Conservation (phyloP, 1,140 invertebrate species). For the Ips typographus region DNA sequence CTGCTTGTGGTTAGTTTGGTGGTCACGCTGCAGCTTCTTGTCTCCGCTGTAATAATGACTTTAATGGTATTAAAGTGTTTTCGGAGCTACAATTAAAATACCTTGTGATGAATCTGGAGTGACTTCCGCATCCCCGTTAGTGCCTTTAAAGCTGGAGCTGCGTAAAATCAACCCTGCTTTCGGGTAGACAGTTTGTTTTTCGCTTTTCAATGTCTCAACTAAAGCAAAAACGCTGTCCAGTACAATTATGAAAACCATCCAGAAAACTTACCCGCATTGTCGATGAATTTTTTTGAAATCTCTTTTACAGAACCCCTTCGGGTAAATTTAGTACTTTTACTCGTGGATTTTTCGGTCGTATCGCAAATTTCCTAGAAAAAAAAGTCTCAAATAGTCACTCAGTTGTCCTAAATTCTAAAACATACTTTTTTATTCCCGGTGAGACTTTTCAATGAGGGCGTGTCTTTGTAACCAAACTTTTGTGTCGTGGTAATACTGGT, state of each 20-base stretch:
- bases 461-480: conserved; percentile 55
- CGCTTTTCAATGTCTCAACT: conserved; percentile 57
- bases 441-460: conserved; percentile 43
- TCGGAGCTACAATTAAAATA: not conserved
- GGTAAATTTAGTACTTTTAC: conserved; percentile 55
- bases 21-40: conserved; percentile 5
- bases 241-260: not conserved
- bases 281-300: conserved; percentile 72
- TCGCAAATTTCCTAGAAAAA: conserved; percentile 36
- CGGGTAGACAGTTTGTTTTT: conserved; percentile 58
- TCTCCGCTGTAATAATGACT: not conserved
- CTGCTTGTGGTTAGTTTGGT: conserved; percentile 15
- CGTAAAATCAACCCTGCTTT: conserved; percentile 69
- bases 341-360: conserved; percentile 40
- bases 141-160: conserved; percentile 60
- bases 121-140: conserved; percentile 41
- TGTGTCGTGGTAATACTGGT: conserved; percentile 49
- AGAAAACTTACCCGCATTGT: conserved; percentile 60
- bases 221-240: conserved; percentile 6
- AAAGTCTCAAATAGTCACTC: not conserved
- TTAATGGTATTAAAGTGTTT: not conserved
- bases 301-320: conserved; percentile 69
- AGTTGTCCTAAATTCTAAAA: not conserved
- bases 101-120: conserved; percentile 41
- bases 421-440: conserved; percentile 44